A percentile compares a stretch with the other conserved stretches of the same genome.
Evolutionary conservation across 2,888 invertebrate species (phyloP).

Genomic region (Troides aeacus): DNA sequence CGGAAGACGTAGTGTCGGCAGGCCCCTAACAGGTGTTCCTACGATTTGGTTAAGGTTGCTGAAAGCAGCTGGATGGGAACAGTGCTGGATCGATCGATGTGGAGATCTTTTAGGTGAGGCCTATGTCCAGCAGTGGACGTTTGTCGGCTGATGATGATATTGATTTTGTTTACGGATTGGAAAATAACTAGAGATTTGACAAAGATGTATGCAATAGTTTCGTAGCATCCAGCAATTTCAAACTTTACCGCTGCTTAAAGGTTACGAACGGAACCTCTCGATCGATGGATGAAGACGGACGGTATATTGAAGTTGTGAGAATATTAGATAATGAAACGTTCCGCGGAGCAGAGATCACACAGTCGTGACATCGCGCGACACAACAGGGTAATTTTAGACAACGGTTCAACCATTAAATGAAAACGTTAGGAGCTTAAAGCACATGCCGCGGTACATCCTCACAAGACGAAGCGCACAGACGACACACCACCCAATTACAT

Average conservation of each 20-base stretch:
- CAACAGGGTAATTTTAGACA: slow-evolving; percentile 30
- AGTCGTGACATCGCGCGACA: slow-evolving; percentile 28
- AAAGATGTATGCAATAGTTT: neutral
- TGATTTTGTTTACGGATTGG: too few species aligned
- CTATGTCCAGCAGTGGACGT: too few species aligned
- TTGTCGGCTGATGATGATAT: too few species aligned
- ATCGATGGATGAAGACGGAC: neutral
- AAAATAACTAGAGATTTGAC: too few species aligned
- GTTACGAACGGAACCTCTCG: neutral
- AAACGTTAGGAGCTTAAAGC: slow-evolving; percentile 30
- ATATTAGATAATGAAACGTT: slow-evolving; percentile 26
- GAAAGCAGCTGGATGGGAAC: too few species aligned
- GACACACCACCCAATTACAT: neutral
- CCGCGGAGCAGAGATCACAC: slow-evolving; percentile 11
- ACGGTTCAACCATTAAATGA: slow-evolving; percentile 29
- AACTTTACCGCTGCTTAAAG: slow-evolving; percentile 4
- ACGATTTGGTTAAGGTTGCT: too few species aligned
- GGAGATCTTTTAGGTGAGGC: too few species aligned
- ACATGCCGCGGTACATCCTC: slow-evolving; percentile 25
- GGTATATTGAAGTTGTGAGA: slow-evolving; percentile 10
- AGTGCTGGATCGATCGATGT: too few species aligned
- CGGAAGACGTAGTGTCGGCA: too few species aligned
- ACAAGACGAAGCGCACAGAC: neutral
- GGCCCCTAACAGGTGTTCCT: too few species aligned
- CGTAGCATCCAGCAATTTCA: neutral